Percentiles rank a stretch among this genome's conserved stretches.
These are phyloP conservation scores for Schizopygopsis malacanthus DNA, from an alignment of 2,797 vertebrate genomes.

Conservation along the genomic window DNA sequence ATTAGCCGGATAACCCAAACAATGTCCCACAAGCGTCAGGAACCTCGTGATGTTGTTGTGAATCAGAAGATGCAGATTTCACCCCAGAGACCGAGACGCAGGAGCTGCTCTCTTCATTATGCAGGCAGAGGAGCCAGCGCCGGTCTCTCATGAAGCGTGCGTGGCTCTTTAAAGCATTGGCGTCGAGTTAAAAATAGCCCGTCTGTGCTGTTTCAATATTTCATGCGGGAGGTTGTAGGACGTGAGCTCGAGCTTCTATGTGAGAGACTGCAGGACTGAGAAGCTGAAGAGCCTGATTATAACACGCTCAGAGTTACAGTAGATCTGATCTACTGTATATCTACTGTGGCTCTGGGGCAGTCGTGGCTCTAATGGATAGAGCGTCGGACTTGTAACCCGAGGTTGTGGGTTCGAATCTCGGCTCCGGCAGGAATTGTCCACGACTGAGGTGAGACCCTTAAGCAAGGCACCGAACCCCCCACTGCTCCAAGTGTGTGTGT, in stretches of 20 bases:
- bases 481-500: too few relatives aligned
- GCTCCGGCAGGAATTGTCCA: too few relatives aligned
- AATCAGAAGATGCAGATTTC: background rate
- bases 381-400: too few relatives aligned
- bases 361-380: too few relatives aligned
- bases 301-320: background rate
- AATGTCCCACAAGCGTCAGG: too few relatives aligned
- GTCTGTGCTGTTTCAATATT: conserved; percentile 78
- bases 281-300: conserved; percentile 6
- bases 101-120: background rate
- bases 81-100: background rate
- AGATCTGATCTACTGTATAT: background rate
- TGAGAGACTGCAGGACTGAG: conserved; percentile 29
- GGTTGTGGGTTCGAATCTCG: too few relatives aligned
- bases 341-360: too few relatives aligned
- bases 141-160: conserved; percentile 51
- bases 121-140: conserved; percentile 37
- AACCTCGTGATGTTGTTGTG: background rate
- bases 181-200: conserved; percentile 76
- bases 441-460: too few relatives aligned
- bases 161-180: conserved; percentile 79
- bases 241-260: conserved; percentile 67
- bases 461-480: too few relatives aligned
- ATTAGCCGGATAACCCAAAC: background rate
- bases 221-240: conserved; percentile 77